These are phyloP conservation scores for Scrobipalpa atriplicella DNA, from an alignment of 2,888 invertebrate species.

Conservation along the genomic window DNA sequence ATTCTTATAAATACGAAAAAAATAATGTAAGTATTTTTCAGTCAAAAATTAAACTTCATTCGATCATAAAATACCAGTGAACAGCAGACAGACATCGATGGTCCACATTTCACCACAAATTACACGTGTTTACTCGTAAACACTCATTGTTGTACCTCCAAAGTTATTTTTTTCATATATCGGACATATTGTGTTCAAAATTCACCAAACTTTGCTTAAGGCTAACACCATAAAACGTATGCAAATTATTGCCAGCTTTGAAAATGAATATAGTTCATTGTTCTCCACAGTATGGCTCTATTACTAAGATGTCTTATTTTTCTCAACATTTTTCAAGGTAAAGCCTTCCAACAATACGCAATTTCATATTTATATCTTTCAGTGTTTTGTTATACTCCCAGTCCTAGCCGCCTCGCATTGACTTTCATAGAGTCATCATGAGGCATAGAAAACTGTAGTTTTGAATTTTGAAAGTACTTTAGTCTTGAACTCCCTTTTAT, in stretches of 20 bases:
- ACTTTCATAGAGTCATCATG: constrained; percentile 20
- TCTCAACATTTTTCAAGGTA: constrained; percentile 14
- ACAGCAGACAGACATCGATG: constrained; percentile 79
- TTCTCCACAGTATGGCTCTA: constrained; percentile 24
- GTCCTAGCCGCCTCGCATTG: neutral
- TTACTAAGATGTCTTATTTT: constrained; percentile 10
- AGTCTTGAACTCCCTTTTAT: no score
- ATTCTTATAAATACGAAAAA: no score
- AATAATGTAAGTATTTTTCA: no score
- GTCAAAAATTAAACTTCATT: no score
- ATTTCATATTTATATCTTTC: constrained; percentile 15
- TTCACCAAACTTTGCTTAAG: constrained; percentile 60
- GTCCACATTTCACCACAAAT: constrained; percentile 79
- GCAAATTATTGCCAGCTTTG: constrained; percentile 32
- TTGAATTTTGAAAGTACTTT: neutral
- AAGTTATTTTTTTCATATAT: constrained; percentile 17
- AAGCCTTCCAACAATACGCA: constrained; percentile 12
- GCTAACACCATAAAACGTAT: constrained; percentile 51
- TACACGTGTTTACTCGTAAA: constrained; percentile 67
- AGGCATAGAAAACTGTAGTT: neutral
- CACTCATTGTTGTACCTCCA: constrained; percentile 40
- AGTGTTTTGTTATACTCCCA: constrained; percentile 6
- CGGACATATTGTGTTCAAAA: constrained; percentile 42
- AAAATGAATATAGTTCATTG: constrained; percentile 22
- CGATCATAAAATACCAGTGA: constrained; percentile 63